These are phyloP conservation scores for Eupithecia insigniata DNA, from an alignment of 2,888 invertebrate genomes.

Conservation along the genomic window DNA sequence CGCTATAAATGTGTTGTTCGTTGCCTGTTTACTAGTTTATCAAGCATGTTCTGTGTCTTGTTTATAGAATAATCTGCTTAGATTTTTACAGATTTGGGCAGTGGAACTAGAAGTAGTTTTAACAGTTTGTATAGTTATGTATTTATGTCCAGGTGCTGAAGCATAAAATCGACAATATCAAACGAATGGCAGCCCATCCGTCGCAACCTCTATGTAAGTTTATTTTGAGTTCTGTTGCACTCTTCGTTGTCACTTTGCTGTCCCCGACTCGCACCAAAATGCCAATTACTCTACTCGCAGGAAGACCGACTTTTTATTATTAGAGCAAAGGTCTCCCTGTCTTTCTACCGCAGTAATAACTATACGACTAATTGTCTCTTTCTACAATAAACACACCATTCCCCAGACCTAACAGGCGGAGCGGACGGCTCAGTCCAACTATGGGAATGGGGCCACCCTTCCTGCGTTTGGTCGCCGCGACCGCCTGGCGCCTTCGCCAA, in stretches of 20 bases:
- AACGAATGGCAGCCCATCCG: slow-evolving; percentile 98
- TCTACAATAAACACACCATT: background rate
- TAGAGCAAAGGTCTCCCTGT: background rate
- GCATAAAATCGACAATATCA: slow-evolving; percentile 96
- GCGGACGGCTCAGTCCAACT: slow-evolving; percentile 98
- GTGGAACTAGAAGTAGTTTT: slow-evolving; percentile 33
- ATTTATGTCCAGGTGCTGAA: slow-evolving; percentile 90
- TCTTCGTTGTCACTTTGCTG: background rate
- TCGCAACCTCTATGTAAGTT: slow-evolving; percentile 96
- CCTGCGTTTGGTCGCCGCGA: slow-evolving; percentile 94
- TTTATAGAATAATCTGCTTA: slow-evolving; percentile 43
- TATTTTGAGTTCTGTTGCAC: background rate
- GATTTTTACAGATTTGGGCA: slow-evolving; percentile 47
- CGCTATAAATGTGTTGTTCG: slow-evolving; percentile 56
- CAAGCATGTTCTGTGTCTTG: slow-evolving; percentile 60
- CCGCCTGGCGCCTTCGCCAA: slow-evolving; percentile 97
- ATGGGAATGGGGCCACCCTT: slow-evolving; percentile 99
- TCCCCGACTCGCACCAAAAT: background rate
- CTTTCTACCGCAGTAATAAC: too few relatives aligned
- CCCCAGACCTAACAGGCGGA: slow-evolving; percentile 94
- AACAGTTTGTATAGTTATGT: slow-evolving; percentile 36
- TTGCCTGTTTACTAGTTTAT: slow-evolving; percentile 53
- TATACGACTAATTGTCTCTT: background rate
- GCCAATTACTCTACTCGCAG: background rate
- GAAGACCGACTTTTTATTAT: too few relatives aligned